phyloP scores from a whole-genome alignment of 1,140 invertebrate genomes.

The Episyrphus balteatus region DNA sequence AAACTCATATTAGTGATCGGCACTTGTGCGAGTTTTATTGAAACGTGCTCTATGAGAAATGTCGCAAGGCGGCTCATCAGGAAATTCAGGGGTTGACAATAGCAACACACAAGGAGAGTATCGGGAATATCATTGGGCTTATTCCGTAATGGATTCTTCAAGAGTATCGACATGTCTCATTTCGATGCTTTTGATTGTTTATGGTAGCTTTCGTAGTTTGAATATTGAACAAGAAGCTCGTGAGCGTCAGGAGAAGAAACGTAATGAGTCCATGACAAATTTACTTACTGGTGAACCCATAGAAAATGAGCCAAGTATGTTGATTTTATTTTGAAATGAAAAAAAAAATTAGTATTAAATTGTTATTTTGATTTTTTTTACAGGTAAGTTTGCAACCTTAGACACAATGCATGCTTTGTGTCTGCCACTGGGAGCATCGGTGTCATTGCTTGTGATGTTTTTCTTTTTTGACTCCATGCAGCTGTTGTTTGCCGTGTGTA shows the following conservation, averaged over 20 bases:
- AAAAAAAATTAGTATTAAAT: background rate
- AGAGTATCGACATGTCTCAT: constrained; percentile 93
- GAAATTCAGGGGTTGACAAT: no score
- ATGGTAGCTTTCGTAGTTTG: constrained; percentile 84
- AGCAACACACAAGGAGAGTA: constrained; percentile 13
- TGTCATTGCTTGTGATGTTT: constrained; percentile 94
- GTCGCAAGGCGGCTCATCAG: no score
- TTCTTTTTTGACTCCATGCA: constrained; percentile 99
- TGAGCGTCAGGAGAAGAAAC: constrained; percentile 70
- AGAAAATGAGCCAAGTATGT: constrained; percentile 32
- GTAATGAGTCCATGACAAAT: constrained; percentile 43
- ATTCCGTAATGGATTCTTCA: constrained; percentile 90
- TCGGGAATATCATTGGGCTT: constrained; percentile 67
- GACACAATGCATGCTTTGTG: constrained; percentile 96
- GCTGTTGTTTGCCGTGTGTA: constrained; percentile 93
- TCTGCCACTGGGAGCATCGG: constrained; percentile 88
- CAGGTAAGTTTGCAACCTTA: constrained; percentile 51
- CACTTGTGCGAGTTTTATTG: no score
- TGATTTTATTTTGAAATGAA: background rate
- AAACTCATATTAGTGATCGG: no score
- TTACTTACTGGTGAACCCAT: constrained; percentile 40
- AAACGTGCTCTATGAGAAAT: no score
- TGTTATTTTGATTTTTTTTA: background rate
- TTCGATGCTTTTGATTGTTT: constrained; percentile 93
- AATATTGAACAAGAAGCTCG: constrained; percentile 90